A percentile compares a stretch with the other conserved stretches of the same genome.
Evolutionary conservation across 2,888 invertebrate species (phyloP).

Genomic region (Thymelicus acteon): DNA sequence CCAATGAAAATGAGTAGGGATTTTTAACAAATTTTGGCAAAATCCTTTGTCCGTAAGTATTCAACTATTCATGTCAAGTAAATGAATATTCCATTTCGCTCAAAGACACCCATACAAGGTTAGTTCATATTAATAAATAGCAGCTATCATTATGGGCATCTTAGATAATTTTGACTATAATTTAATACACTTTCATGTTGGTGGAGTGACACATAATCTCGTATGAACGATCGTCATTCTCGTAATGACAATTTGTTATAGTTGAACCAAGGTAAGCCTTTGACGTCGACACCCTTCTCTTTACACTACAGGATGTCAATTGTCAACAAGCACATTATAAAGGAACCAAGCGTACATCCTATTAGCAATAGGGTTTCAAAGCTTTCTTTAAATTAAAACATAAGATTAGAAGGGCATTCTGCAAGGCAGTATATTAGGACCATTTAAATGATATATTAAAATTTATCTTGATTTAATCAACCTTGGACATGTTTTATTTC

Average conservation of each 20-base stretch:
- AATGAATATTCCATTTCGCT: no score
- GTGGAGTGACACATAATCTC: neutral
- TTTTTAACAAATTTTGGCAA: no score
- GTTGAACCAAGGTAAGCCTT: slow-evolving; percentile 34
- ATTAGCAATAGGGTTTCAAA: slow-evolving; percentile 9
- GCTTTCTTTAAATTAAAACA: neutral
- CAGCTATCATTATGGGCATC: no score
- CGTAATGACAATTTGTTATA: slow-evolving; percentile 23
- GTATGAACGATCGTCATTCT: neutral
- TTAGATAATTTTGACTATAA: no score
- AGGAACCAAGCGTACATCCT: slow-evolving; percentile 32
- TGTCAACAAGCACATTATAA: slow-evolving; percentile 12
- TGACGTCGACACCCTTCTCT: slow-evolving; percentile 30
- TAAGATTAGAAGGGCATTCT: neutral
- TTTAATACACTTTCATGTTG: neutral
- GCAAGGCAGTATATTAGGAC: slow-evolving; percentile 3
- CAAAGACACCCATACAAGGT: no score
- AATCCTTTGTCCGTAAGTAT: no score
- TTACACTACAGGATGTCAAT: slow-evolving; percentile 21
- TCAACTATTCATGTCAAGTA: no score
- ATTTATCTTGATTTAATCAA: neutral
- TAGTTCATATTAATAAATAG: no score
- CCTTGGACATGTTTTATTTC: neutral
- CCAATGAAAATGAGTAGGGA: no score
- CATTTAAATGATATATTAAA: no score